Evolutionary conservation across 2,797 vertebrate genomes (phyloP).

Genomic region (Sciurus vulgaris): DNA sequence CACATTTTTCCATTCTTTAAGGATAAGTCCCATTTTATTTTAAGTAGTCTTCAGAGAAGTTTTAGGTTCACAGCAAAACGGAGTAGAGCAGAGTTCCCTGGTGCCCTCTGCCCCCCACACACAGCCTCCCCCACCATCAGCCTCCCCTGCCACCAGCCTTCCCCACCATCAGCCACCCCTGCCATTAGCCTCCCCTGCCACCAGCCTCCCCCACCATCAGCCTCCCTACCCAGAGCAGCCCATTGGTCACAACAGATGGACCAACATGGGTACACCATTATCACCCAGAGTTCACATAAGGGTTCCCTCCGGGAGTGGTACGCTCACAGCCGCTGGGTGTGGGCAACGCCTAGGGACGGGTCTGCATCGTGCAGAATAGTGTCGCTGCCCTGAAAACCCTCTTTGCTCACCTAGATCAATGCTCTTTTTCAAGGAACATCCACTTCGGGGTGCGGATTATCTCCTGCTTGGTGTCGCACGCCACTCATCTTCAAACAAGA

Average conservation of each 20-base stretch:
- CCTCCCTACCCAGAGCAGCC: too few species aligned
- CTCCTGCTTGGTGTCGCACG: not conserved
- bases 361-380: not conserved
- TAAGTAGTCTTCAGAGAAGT: not conserved
- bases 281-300: not conserved
- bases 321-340: not conserved
- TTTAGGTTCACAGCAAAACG: not conserved
- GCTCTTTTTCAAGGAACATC: not conserved
- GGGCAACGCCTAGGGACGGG: not conserved
- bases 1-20: slow-evolving; percentile 10
- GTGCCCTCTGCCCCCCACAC: too few species aligned
- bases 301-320: not conserved
- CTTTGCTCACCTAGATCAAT: not conserved
- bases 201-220: not conserved
- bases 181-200: too few species aligned
- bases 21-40: not conserved
- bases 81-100: not conserved
- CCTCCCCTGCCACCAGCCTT: not conserved
- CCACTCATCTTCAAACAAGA: not conserved
- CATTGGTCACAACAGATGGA: too few species aligned
- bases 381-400: not conserved
- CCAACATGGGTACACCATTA: accelerated
- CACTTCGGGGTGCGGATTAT: not conserved
- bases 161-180: too few species aligned
- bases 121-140: not conserved